Base-by-base conservation (phyloP, 1,140 invertebrate species). In the Drosophila tani region DNA sequence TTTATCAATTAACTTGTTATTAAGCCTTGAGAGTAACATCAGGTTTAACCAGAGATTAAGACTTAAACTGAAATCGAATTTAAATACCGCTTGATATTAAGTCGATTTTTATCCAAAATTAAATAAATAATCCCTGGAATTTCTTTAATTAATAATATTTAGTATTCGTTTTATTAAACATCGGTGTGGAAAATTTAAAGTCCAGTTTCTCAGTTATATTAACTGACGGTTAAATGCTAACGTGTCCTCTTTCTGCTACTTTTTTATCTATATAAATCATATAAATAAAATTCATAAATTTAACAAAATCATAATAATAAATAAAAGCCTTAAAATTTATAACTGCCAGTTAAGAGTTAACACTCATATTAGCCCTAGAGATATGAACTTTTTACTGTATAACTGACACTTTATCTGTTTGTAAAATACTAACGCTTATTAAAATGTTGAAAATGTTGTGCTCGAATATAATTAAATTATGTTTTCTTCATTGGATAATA, bases 401-500 rank as follows among this genome's bases (percentile, higher is more conserved):
- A 14, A 5, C n/a, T 19, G n/a, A 9, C 7, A 32, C 29, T 32
- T 32, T 32, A 32, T 32, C 7, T 32, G 29, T 2, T 32, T 7
- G 29, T 0, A 32, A 32, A 40, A 15, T 21, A 21, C 45, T 14
- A 40, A 46, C 11, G n/a, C n/a, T 0, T 24, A n/a, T 3, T 19
- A 14, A 19, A 15, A 35, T 5, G 3, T 2, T 21, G 0, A 8
- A 5, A 38, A 15, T 17, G 2, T 32, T 29, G 5, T 51, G 7
- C 19, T 19, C 27, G 3, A 1, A 24, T 24, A 7, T 21, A 55
- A 55, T 55, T 5, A 41, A 58, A 19, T 41, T 45, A 59, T 15
- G 29, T 45, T 38, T 32, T n/a, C 19, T 29, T 49, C 12, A 47
- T 38, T 71, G 24, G 35, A 32, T 49, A 32, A 57, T 17, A 49